phyloP scores from a whole-genome alignment of 1,140 invertebrate species.

The Parapsyche elsis region DNA sequence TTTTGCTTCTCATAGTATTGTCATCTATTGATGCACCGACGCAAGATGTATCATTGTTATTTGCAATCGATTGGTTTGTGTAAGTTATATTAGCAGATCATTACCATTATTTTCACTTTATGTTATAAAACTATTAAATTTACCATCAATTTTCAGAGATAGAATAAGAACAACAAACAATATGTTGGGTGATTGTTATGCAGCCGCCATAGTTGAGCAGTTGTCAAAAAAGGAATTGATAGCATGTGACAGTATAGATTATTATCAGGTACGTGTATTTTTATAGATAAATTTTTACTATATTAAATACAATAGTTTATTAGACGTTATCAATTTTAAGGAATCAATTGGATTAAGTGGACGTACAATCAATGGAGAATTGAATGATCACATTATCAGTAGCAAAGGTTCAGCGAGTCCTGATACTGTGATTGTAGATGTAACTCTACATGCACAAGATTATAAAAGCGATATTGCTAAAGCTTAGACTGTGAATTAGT shows the following conservation, averaged over 20 bases:
- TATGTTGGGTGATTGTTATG: constrained; percentile 88
- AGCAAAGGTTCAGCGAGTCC: constrained; percentile 24
- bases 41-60: constrained; percentile 85
- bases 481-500: constrained; percentile 23
- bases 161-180: constrained; percentile 89
- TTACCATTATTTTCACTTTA: constrained; percentile 28
- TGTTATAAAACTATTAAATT: neutral
- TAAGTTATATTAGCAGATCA: constrained; percentile 68
- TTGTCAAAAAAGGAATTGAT: constrained; percentile 84
- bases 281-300: neutral
- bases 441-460: constrained; percentile 36
- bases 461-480: constrained; percentile 36
- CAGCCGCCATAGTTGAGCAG: constrained; percentile 86
- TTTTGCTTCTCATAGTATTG: constrained; percentile 85
- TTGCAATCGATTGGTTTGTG: constrained; percentile 93
- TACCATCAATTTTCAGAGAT: constrained; percentile 70
- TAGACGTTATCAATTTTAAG: neutral
- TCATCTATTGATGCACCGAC: constrained; percentile 86
- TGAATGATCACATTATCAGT: too few relatives aligned
- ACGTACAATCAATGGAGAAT: too few relatives aligned
- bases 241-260: constrained; percentile 74
- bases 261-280: constrained; percentile 65
- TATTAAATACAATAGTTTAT: neutral
- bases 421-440: constrained; percentile 48
- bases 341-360: neutral